Evolutionary conservation across 2,797 vertebrate species (phyloP), one percentile per base, ranked within the genome.

Genomic region (Enoplosus armatus): DNA sequence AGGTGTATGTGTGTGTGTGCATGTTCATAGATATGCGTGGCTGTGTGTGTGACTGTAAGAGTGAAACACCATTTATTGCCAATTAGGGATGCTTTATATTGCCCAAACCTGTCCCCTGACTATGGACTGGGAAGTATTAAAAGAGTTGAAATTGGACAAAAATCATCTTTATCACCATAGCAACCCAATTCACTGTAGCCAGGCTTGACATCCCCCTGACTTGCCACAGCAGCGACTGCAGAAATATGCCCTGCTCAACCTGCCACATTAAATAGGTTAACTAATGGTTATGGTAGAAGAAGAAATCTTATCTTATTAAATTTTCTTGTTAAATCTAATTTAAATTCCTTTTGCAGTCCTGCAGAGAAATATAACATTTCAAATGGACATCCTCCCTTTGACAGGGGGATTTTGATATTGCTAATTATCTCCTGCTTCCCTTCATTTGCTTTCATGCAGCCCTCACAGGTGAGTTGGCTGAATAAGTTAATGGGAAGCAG

Each of bases 221-320:
- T 89, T 79, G 55, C 76, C 77, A 69, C 69, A 31, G 80, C 72
- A 72, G 75, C 72, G 16, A 79, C 68, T 56, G 75, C 75, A 84
- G 48, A 83, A 87, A 77, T 79, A 85, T 86, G 84, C 79, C 84
- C 87, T 33, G 80, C 83, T 92, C 85, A 75, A 82, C 86, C 91
- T 90, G 88, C 86, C 91, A 88, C 83, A 90, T 94, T 90, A 92
- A 90, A 92, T 82, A 79, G 91, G 88, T 93, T 93, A 93, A 91
- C 88, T 90, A 92, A 91, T 87, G 89, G 89, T 92, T 88, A 88
- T 76, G 83, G 78, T 76, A 62, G 77, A 62, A 70, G 80, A 56
- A 59, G 72, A 87, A 90, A 89, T 51, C 75, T 74, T 85, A 87
- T 88, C 85, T 83, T 91, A 90, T 91, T 92, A 90, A 77, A 90